Conservation (phyloP, 2,797 vertebrate species). For the Coracias cyanogaster region DNA sequence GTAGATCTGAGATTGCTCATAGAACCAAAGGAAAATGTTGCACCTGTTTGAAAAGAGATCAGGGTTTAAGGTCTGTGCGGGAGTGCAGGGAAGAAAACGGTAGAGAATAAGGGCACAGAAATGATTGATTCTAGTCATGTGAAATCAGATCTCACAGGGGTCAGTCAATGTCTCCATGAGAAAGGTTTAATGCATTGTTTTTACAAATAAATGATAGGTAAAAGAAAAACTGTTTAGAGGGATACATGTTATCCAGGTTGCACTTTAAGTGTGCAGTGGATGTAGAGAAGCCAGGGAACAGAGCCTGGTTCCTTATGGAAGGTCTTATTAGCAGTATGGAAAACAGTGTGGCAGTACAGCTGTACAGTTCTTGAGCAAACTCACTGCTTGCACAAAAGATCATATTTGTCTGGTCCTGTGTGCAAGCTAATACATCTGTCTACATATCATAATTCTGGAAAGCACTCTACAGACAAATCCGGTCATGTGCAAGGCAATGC, state of each 20-base stretch:
- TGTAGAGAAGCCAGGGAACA: background rate
- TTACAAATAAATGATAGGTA: background rate
- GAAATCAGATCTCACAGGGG: background rate
- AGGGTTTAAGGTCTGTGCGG: background rate
- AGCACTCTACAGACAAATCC: background rate
- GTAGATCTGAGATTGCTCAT: background rate
- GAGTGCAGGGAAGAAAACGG: background rate
- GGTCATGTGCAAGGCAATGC: background rate
- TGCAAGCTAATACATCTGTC: background rate
- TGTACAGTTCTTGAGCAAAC: background rate
- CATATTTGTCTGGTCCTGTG: background rate
- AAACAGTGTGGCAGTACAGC: background rate
- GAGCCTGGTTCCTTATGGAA: accelerated
- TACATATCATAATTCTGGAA: background rate
- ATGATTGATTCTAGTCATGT: background rate
- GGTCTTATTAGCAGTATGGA: background rate
- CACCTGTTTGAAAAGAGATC: background rate
- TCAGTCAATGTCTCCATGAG: background rate
- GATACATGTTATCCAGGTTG: background rate
- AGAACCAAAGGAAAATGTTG: background rate
- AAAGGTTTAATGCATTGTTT: background rate
- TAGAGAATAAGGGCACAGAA: background rate
- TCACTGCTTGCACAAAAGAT: background rate
- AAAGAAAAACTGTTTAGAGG: background rate
- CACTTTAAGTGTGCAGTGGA: background rate